Evolutionary conservation across 2,888 invertebrate genomes (phyloP).

Genomic region (Drosophila fungiperda): DNA sequence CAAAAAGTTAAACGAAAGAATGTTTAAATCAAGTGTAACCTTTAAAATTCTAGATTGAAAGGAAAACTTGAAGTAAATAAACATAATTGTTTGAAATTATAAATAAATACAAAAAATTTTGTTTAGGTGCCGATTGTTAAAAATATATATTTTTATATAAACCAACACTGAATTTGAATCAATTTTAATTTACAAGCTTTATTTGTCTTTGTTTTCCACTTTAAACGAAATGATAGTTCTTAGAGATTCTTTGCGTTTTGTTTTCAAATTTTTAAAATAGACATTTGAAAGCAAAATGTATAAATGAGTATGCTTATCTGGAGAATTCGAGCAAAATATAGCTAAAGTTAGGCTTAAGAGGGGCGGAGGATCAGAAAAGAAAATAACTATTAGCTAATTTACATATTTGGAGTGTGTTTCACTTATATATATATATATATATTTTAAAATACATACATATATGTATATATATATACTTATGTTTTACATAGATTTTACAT

Average conservation of each 20-base stretch:
- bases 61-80: neutral
- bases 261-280: constrained; percentile 19
- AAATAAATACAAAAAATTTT: constrained; percentile 4
- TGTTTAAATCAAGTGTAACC: neutral
- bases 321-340: constrained; percentile 59
- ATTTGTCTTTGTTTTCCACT: constrained; percentile 52
- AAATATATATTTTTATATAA: constrained; percentile 10
- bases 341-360: constrained; percentile 12
- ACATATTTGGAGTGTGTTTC: constrained; percentile 81
- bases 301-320: constrained; percentile 25
- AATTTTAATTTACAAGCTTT: constrained; percentile 76
- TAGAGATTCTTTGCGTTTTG: constrained; percentile 18
- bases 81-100: neutral
- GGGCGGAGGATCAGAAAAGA: constrained; percentile 9
- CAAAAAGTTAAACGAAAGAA: constrained; percentile 3
- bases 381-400: constrained; percentile 62
- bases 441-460: constrained; percentile 39
- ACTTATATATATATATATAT: constrained; percentile 40
- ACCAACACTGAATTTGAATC: constrained; percentile 22
- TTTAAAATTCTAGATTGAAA: neutral
- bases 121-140: constrained; percentile 28
- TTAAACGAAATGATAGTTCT: constrained; percentile 41
- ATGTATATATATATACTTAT: constrained; percentile 60
- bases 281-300: constrained; percentile 27
- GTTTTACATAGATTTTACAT: constrained; percentile 74